Evolutionary conservation across 2,797 vertebrate genomes (phyloP), one percentile per base, ranked within the genome.

Genomic region (Clarias platycephalus): DNA sequence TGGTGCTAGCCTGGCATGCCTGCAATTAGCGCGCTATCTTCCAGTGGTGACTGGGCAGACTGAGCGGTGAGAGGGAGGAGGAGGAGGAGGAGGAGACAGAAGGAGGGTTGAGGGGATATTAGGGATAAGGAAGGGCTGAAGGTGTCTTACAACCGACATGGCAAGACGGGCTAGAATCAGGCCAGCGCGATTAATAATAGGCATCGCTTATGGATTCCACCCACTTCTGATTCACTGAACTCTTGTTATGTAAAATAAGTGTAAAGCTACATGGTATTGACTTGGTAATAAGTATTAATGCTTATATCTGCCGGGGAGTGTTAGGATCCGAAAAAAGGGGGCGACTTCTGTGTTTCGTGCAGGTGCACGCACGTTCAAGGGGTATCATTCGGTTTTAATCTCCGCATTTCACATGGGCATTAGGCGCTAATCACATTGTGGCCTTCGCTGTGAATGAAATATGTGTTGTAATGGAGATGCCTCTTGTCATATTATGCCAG

Each of bases 1-100:
- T 95, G 95, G 95, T 95, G 95, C 95, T 95, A 95, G 95, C 94
- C 94, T 96, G 88, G 96, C 93, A 94, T 95, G 96, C 95, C 95
- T 95, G 95, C 95, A 96, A 96, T 96, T 96, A 96, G 95, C 93
- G 95, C 92, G 93, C 83, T 86, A 85, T 88, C 87, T 89, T 87
- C 80, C 88, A 87, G 89, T 55, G 76, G 57, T 58, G 88, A 85
- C 75, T 81, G 84, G 79, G 84, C 83, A 87, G 79, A 84, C 81
- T 58, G 58, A 84, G 81, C 66, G 55, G 64, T 49, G 28, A 75
- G 84, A 74, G 40, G 83, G 83, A 84, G 80, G 64, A 79, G 80
- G 64, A 55, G 71, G 28, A 34, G 57, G 24, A 26, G 49, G 75
- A 37, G 74, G 53, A 76, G 53, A 86, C 37, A 76, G 80, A 68